Conservation (phyloP, 1,140 invertebrate genomes). For the Laupala kohalensis region DNA sequence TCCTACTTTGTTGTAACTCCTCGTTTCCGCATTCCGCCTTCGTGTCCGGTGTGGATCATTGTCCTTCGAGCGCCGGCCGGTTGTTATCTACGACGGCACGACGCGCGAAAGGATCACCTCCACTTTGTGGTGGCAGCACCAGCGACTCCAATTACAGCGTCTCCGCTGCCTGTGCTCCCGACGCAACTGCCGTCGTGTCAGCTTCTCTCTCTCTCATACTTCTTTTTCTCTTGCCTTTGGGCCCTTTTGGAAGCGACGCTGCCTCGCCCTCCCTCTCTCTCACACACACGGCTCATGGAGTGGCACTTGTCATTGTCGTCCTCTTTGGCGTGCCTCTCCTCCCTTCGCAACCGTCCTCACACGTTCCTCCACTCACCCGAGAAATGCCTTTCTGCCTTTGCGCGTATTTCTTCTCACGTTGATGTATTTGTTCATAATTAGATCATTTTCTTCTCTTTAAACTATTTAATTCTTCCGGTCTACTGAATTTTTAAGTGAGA, state of each 20-base stretch:
- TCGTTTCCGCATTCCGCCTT: background rate
- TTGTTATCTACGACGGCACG: background rate
- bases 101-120: background rate
- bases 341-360: background rate
- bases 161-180: background rate
- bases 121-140: background rate
- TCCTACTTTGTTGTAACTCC: background rate
- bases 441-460: no score
- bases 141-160: background rate
- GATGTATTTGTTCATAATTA: no score
- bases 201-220: no score
- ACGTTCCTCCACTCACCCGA: background rate
- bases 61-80: background rate
- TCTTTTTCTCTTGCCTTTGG: background rate
- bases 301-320: background rate
- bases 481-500: no score
- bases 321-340: no score
- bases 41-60: no score
- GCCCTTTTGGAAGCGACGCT: background rate
- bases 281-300: no score
- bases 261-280: background rate
- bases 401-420: no score
- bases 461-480: no score
- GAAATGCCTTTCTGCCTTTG: background rate
- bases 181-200: background rate